These are phyloP conservation scores for Molossus molossus DNA, from an alignment of 2,797 vertebrate species.

Conservation along the genomic window DNA sequence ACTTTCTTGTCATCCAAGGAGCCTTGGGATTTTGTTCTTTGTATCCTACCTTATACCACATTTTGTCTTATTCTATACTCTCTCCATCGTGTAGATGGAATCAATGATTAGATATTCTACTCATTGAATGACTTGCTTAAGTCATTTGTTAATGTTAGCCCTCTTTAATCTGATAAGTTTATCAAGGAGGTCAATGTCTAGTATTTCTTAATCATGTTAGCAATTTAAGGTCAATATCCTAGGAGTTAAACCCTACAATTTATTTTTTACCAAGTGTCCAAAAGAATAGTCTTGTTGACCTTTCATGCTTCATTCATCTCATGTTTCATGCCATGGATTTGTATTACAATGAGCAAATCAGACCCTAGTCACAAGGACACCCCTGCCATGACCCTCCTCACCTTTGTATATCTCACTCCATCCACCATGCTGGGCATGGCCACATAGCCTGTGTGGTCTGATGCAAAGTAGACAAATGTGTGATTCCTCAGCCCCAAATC, in stretches of 20 bases:
- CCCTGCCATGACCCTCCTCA: conserved; percentile 50
- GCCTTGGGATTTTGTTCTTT: not conserved
- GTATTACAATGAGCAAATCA: accelerated
- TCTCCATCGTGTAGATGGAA: not conserved
- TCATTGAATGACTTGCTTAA: not conserved
- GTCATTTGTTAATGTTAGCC: not conserved
- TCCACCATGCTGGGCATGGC: conserved; percentile 89
- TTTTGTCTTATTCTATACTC: too few relatives aligned
- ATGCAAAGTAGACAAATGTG: conserved; percentile 94
- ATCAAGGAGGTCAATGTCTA: not conserved
- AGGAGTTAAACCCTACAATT: not conserved
- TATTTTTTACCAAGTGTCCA: not conserved
- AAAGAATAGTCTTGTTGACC: too few relatives aligned
- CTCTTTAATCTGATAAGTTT: not conserved
- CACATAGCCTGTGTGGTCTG: conserved; percentile 92
- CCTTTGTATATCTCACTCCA: conserved; percentile 95
- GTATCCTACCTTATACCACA: not conserved
- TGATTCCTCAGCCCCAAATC: conserved; percentile 90
- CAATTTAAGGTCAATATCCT: not conserved
- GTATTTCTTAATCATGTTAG: too few relatives aligned
- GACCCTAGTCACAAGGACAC: too few relatives aligned
- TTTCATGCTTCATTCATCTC: accelerated
- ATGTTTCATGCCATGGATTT: not conserved
- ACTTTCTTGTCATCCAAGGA: not conserved
- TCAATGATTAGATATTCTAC: not conserved